Conservation (phyloP, 2,797 vertebrate genomes). For the Onychomys torridus region DNA sequence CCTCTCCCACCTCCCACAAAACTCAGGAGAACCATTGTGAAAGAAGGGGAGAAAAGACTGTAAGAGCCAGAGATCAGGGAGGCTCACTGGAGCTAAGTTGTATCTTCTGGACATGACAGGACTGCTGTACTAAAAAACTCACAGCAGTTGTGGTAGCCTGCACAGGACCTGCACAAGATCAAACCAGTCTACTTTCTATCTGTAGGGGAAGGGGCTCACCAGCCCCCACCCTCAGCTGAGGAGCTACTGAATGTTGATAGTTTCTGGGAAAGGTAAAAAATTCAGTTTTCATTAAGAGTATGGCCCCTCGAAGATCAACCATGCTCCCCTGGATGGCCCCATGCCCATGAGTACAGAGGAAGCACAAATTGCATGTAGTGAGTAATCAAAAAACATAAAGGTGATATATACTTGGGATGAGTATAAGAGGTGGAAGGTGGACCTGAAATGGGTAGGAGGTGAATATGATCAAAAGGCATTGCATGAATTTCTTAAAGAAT, state of each 20-base stretch:
- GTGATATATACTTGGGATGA: background rate
- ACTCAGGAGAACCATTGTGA: background rate
- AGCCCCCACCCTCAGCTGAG: background rate
- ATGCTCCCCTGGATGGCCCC: background rate
- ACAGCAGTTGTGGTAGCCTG: background rate
- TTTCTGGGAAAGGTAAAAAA: background rate
- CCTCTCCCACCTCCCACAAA: background rate
- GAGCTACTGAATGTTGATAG: background rate
- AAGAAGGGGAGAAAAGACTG: background rate
- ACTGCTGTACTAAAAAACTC: background rate
- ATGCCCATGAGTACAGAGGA: background rate
- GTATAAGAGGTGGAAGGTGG: background rate
- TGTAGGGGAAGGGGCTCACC: background rate
- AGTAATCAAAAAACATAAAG: background rate
- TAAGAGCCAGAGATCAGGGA: background rate
- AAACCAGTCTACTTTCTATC: background rate
- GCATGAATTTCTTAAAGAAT: background rate
- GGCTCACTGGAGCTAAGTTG: background rate
- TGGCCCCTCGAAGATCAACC: background rate
- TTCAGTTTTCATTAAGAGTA: background rate
- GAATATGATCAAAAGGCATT: background rate
- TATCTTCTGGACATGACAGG: background rate
- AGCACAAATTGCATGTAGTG: background rate
- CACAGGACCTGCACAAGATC: background rate
- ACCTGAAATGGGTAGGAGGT: background rate